Percentiles rank a stretch among this genome's conserved stretches.
Conservation (phyloP, 35 echinoderm and acorn worm genomes). For the Lytechinus pictus region DNA sequence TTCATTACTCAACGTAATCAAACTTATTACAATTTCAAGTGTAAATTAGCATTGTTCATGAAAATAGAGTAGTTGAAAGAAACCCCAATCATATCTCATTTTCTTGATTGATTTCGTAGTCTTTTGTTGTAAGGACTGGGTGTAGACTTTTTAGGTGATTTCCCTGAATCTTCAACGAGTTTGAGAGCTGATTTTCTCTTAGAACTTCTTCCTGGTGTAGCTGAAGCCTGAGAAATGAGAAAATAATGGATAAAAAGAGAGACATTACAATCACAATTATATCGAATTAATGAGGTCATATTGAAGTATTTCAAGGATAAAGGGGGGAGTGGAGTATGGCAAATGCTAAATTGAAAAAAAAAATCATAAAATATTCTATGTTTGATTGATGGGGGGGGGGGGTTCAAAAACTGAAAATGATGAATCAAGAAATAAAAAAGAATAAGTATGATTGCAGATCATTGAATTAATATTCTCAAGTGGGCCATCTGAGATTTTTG, state of each 20-base stretch:
- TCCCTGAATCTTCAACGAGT: background rate
- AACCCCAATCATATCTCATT: background rate
- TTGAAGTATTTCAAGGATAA: too few relatives aligned
- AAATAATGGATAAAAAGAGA: background rate
- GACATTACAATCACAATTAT: background rate
- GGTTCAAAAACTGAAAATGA: too few relatives aligned
- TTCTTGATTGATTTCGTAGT: background rate
- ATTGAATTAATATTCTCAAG: too few relatives aligned
- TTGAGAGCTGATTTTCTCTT: background rate
- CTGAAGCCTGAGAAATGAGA: background rate
- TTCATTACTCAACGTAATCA: background rate
- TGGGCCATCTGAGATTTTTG: too few relatives aligned
- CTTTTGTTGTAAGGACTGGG: conserved; percentile 38
- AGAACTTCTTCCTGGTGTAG: background rate
- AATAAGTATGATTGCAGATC: too few relatives aligned
- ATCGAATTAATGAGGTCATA: too few relatives aligned
- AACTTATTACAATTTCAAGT: background rate
- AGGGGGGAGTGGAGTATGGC: too few relatives aligned
- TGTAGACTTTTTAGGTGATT: background rate
- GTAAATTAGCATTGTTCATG: background rate
- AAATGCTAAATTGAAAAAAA: too few relatives aligned
- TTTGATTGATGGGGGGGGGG: too few relatives aligned
- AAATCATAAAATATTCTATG: too few relatives aligned
- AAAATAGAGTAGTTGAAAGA: too few relatives aligned
- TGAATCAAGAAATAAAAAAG: too few relatives aligned